Evolutionary conservation across 2,797 vertebrate species (phyloP).

Genomic region (Triplophysa yarkandensis): DNA sequence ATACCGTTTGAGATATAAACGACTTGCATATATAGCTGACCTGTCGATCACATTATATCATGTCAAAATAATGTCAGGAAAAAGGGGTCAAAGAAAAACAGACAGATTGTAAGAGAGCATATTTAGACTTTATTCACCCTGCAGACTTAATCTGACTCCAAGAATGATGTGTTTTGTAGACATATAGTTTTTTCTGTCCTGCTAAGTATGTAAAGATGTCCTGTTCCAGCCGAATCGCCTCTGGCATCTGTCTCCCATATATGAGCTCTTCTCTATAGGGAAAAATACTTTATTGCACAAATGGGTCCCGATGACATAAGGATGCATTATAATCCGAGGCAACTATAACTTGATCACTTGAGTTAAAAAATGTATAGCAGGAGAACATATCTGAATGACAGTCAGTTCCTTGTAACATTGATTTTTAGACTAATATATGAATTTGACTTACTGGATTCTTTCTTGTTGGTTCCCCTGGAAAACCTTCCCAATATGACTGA

Average conservation of each 20-base stretch:
- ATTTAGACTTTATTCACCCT: constrained; percentile 90
- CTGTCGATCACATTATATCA: constrained; percentile 65
- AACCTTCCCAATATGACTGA: constrained; percentile 87
- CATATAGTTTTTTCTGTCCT: constrained; percentile 87
- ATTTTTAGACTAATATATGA: background rate
- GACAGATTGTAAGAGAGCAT: no score
- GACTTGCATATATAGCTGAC: constrained; percentile 95
- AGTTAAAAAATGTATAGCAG: no score
- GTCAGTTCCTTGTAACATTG: background rate
- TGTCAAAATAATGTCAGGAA: background rate
- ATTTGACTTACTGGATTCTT: constrained; percentile 73
- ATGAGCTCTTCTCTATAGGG: constrained; percentile 82
- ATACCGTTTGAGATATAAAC: constrained; percentile 92
- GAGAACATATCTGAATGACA: background rate
- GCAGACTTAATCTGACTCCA: constrained; percentile 99
- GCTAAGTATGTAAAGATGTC: constrained; percentile 93
- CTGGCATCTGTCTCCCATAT: constrained; percentile 88
- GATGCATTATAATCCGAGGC: background rate
- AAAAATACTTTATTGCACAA: background rate
- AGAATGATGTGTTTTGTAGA: constrained; percentile 90
- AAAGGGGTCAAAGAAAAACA: background rate
- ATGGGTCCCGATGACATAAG: background rate
- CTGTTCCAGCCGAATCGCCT: constrained; percentile 92
- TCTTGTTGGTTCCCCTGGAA: constrained; percentile 88
- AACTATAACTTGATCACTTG: background rate